Evolutionary conservation across 2,888 invertebrate species (phyloP).

Genomic region (Molorchus minor): DNA sequence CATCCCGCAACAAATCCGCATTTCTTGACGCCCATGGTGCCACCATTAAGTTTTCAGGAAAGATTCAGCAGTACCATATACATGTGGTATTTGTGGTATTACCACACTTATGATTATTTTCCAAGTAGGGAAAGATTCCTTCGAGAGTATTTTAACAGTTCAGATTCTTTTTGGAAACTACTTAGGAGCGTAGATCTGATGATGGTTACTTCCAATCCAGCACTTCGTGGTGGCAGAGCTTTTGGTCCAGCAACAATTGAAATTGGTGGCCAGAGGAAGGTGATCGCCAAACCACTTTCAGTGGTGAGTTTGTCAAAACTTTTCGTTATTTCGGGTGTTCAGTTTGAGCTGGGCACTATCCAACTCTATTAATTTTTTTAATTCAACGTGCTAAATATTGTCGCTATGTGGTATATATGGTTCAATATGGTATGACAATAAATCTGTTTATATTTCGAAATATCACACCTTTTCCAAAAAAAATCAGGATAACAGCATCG

Average conservation of each 20-base stretch:
- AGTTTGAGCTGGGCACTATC: no score
- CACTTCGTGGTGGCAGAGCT: slow-evolving; percentile 45
- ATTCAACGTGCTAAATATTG: not conserved
- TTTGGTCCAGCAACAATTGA: slow-evolving; percentile 47
- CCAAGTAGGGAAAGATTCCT: slow-evolving; percentile 21
- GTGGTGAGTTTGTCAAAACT: slow-evolving; percentile 38
- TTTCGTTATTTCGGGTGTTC: no score
- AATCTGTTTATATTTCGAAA: not conserved
- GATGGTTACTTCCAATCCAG: slow-evolving; percentile 48
- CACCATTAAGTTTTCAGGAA: slow-evolving; percentile 57
- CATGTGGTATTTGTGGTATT: slow-evolving; percentile 4
- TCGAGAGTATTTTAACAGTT: slow-evolving; percentile 41
- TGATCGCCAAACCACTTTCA: slow-evolving; percentile 26
- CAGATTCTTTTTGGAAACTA: slow-evolving; percentile 44
- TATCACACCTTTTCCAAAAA: no score
- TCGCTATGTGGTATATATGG: not conserved
- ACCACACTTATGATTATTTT: not conserved
- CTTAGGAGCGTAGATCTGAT: slow-evolving; percentile 46
- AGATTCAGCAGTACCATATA: slow-evolving; percentile 39
- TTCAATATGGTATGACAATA: not conserved
- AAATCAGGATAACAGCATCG: no score
- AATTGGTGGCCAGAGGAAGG: slow-evolving; percentile 34
- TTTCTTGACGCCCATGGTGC: slow-evolving; percentile 31
- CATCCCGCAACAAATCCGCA: slow-evolving; percentile 43
- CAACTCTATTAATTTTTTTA: not conserved